Percentiles rank a stretch among this genome's conserved stretches.
Evolutionary conservation across 2,113 vertebrate genomes (phyloP).

Genomic region (Coptodon bakossiorum): DNA sequence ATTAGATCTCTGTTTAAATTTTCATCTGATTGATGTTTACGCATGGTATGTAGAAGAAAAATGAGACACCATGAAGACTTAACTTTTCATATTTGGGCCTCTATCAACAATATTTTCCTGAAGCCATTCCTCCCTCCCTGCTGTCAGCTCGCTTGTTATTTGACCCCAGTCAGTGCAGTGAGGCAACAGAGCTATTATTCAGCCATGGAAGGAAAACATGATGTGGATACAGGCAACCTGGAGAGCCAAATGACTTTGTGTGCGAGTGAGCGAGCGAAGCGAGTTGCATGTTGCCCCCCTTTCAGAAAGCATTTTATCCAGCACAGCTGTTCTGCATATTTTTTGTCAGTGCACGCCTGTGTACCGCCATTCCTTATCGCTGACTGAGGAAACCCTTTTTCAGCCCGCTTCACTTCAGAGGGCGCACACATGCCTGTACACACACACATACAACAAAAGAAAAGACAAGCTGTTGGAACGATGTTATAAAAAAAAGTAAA

Average conservation of each 20-base stretch:
- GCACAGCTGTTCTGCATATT: neutral
- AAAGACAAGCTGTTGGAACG: slow-evolving; percentile 45
- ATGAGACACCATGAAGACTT: neutral
- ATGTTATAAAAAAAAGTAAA: neutral
- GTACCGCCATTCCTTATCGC: slow-evolving; percentile 28
- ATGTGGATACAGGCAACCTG: slow-evolving; percentile 12
- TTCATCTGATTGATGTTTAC: neutral
- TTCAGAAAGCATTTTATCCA: neutral
- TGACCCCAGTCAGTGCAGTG: neutral
- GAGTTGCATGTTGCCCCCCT: neutral
- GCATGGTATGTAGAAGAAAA: neutral
- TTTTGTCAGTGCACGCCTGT: neutral
- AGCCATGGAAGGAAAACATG: neutral
- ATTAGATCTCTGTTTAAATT: neutral
- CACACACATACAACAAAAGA: neutral
- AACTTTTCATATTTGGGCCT: neutral
- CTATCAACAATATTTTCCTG: slow-evolving; percentile 5
- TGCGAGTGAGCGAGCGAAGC: neutral
- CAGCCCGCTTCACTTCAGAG: slow-evolving; percentile 26
- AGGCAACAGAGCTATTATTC: slow-evolving; percentile 8
- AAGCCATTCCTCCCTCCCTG: neutral
- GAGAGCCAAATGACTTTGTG: slow-evolving; percentile 1
- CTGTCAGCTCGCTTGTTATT: neutral
- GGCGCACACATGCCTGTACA: neutral
- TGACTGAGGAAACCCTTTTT: slow-evolving; percentile 12